Percentiles rank a stretch among this genome's conserved stretches.
Conservation (phyloP, 2,113 vertebrate species). For the Nematolebias whitei region DNA sequence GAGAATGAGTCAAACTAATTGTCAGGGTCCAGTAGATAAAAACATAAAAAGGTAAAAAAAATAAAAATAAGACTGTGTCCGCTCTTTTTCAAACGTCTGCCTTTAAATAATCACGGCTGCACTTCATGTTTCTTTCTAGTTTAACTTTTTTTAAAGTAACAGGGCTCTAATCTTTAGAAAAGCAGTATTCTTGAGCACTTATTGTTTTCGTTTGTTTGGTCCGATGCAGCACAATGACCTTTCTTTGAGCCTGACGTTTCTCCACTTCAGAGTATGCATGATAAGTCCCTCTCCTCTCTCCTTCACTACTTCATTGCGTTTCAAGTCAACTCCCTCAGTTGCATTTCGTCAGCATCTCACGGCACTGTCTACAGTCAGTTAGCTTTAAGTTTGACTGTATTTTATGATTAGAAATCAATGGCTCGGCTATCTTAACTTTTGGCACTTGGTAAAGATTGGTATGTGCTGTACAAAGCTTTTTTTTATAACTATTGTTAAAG, state of each 20-base stretch:
- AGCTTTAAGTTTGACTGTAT: conserved; percentile 82
- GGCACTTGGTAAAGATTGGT: conserved; percentile 89
- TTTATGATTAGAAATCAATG: conserved; percentile 80
- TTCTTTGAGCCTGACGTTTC: conserved; percentile 78
- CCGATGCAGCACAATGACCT: conserved; percentile 78
- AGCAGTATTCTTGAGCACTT: conserved; percentile 77
- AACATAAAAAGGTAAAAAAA: conserved; percentile 12
- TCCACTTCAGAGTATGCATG: conserved; percentile 91
- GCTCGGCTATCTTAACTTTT: conserved; percentile 81
- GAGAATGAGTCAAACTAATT: conserved; percentile 80
- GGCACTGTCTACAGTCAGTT: conserved; percentile 84
- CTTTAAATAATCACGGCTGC: conserved; percentile 73
- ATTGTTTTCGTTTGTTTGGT: conserved; percentile 62
- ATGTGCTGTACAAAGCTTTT: conserved; percentile 99
- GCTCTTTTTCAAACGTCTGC: conserved; percentile 63
- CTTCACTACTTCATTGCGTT: conserved; percentile 77
- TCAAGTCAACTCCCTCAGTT: conserved; percentile 75
- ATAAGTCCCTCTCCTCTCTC: conserved; percentile 71
- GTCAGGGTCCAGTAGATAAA: conserved; percentile 65
- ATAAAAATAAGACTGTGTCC: conserved; percentile 49
- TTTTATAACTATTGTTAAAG: conserved; percentile 92
- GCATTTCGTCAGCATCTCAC: conserved; percentile 79
- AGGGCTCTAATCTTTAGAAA: conserved; percentile 53
- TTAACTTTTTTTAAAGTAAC: conserved; percentile 51
- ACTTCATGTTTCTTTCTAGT: conserved; percentile 46